Conservation (phyloP, 2,888 invertebrate species). For the Coecobrya sp. region DNA sequence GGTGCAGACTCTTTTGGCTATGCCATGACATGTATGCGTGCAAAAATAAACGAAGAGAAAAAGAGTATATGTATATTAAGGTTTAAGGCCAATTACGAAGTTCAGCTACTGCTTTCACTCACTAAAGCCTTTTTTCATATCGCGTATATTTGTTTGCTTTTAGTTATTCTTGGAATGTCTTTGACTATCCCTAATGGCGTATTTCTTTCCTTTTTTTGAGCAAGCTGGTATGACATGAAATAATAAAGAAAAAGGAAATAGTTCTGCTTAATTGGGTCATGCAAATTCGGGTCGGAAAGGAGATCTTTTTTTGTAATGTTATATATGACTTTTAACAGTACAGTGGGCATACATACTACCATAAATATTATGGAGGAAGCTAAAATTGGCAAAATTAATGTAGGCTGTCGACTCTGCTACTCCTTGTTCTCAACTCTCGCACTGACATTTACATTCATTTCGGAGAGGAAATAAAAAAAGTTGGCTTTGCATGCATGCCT, state of each 20-base stretch:
- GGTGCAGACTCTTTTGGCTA: background rate
- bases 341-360: constrained; percentile 10
- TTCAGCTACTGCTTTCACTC: background rate
- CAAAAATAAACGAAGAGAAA: constrained; percentile 22
- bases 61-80: background rate
- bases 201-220: background rate
- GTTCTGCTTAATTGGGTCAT: constrained; percentile 73
- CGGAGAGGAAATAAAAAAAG: constrained; percentile 24
- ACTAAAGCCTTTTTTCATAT: background rate
- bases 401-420: background rate
- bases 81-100: constrained; percentile 60
- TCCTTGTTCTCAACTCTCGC: background rate
- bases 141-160: background rate
- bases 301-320: background rate
- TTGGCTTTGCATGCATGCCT: constrained; percentile 15
- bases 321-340: background rate
- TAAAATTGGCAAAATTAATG: constrained; percentile 72
- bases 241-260: constrained; percentile 54
- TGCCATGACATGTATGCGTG: constrained; percentile 42
- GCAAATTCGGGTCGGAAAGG: constrained; percentile 60
- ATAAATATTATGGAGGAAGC: constrained; percentile 40
- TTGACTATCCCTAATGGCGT: background rate
- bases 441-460: constrained; percentile 65
- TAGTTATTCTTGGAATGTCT: constrained; percentile 35
- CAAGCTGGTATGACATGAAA: constrained; percentile 27